Evolutionary conservation across 1,140 invertebrate genomes (phyloP).

Genomic region (Bombus confusus): DNA sequence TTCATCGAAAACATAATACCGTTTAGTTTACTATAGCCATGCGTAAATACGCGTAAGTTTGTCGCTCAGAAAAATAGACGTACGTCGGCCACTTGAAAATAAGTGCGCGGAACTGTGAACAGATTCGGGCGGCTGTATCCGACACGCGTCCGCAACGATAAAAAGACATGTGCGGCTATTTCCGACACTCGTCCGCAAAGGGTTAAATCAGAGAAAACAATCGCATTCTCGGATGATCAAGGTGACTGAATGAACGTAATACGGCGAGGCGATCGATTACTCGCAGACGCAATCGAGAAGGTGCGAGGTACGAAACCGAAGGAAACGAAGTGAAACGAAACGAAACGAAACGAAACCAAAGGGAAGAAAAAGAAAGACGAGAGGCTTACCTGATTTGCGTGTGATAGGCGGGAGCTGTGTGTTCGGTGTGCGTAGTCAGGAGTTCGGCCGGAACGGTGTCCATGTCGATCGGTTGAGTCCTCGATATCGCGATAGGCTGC

Average conservation of each 20-base stretch:
- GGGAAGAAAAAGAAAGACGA: neutral
- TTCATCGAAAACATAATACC: too few species aligned
- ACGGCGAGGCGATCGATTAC: neutral
- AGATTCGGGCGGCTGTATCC: too few species aligned
- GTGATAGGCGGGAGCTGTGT: constrained; percentile 80
- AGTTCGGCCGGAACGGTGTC: constrained; percentile 79
- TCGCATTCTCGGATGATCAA: too few species aligned
- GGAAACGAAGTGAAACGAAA: neutral
- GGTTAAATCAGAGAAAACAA: too few species aligned
- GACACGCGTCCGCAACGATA: too few species aligned
- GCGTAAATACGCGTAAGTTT: too few species aligned
- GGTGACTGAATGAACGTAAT: neutral
- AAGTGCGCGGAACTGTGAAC: too few species aligned
- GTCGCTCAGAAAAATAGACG: too few species aligned
- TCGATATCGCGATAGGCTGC: constrained; percentile 73
- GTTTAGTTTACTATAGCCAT: too few species aligned
- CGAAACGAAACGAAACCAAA: neutral
- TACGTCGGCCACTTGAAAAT: too few species aligned
- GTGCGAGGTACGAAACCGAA: neutral
- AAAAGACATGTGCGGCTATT: too few species aligned
- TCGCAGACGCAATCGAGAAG: neutral
- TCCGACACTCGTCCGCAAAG: too few species aligned
- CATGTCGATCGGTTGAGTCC: constrained; percentile 71
- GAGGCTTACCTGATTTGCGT: constrained; percentile 78
- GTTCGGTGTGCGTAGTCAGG: constrained; percentile 80